These are phyloP conservation scores for Tachysurus fulvidraco DNA, from an alignment of 2,113 vertebrate genomes.

Conservation along the genomic window DNA sequence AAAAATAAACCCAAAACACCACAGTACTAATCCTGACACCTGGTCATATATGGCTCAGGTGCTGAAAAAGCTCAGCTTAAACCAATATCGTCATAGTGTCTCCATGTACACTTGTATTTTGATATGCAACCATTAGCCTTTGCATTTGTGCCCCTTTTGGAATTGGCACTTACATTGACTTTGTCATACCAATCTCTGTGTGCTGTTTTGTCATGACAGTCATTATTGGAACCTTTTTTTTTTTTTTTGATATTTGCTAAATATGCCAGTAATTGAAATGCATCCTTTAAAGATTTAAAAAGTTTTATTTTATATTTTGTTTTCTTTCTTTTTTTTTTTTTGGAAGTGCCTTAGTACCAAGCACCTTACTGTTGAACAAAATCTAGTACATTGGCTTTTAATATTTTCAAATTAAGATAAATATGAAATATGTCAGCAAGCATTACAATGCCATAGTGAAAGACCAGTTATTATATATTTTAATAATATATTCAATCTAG, in stretches of 20 bases:
- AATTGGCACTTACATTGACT: background rate
- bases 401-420: background rate
- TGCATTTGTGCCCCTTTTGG: background rate
- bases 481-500: background rate
- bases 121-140: conserved; percentile 10
- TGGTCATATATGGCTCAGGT: background rate
- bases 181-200: no score
- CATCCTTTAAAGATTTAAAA: background rate
- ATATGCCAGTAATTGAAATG: background rate
- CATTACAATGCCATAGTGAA: background rate
- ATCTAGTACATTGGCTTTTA: background rate
- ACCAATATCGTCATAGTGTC: background rate
- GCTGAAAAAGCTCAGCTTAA: background rate
- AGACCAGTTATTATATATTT: background rate
- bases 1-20: background rate
- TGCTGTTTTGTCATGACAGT: background rate
- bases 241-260: conserved; percentile 9
- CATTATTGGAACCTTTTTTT: background rate
- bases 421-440: background rate
- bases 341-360: conserved; percentile 20
- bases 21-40: background rate
- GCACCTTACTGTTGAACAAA: background rate
- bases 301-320: background rate
- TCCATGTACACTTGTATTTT: background rate
- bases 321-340: background rate